Conservation (phyloP, 2,797 vertebrate species). For the Ctenochaetus hawaiiensis region DNA sequence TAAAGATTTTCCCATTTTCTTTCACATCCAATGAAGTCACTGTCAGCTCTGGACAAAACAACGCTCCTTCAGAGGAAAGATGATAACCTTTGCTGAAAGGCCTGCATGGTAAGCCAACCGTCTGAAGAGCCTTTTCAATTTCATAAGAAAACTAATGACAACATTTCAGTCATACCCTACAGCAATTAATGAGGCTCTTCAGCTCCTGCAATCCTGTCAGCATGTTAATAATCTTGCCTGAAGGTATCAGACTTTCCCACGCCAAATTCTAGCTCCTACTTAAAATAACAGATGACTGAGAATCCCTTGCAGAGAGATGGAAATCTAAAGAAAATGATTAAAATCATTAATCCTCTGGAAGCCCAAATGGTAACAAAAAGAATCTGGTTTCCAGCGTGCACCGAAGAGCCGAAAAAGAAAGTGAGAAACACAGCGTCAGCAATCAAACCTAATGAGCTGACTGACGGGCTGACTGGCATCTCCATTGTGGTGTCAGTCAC, state of each 20-base stretch:
- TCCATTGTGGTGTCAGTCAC: constrained; percentile 61
- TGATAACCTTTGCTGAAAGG: constrained; percentile 53
- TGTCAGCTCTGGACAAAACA: constrained; percentile 53
- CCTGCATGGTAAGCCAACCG: constrained; percentile 23
- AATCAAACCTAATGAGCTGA: constrained; percentile 69
- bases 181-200: constrained; percentile 63
- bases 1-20: constrained; percentile 67
- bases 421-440: constrained; percentile 53
- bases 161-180: constrained; percentile 48
- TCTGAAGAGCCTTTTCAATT: constrained; percentile 48
- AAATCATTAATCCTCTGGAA: constrained; percentile 58
- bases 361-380: constrained; percentile 26
- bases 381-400: constrained; percentile 25
- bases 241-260: constrained; percentile 50
- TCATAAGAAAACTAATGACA: constrained; percentile 47
- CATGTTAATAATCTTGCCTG: constrained; percentile 68
- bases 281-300: constrained; percentile 49
- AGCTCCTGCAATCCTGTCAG: constrained; percentile 56
- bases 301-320: constrained; percentile 31
- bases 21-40: constrained; percentile 66
- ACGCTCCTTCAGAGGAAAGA: constrained; percentile 16
- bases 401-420: constrained; percentile 24
- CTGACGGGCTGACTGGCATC: constrained; percentile 55
- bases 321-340: constrained; percentile 58
- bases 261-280: constrained; percentile 42